Base-by-base conservation (phyloP, 2,797 vertebrate species). In the Peromyscus eremicus region DNA sequence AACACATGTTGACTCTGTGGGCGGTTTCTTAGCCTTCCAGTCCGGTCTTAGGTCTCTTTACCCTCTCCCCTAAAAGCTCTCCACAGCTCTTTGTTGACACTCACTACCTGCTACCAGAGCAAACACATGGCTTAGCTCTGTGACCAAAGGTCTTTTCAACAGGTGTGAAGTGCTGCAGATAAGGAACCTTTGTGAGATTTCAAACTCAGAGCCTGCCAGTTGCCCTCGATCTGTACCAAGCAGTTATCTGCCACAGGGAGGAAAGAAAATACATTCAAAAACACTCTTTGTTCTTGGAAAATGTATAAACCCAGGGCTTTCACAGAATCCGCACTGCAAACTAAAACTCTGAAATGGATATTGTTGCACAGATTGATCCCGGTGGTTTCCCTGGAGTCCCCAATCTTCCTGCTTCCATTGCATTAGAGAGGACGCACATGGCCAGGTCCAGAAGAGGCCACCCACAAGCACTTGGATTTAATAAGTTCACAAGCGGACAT, bases 111-210 rank as follows among this genome's bases (percentile, higher is more conserved):
- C n/a, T 88, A 11, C 62, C 49, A 0, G 79, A 93, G 89, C 82
- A 96, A 95, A 97, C 73, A 95, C 60, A 68, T 62, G 52, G 29
- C 85, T 57, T 68, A 76, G 46, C 79, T 64, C 87, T 73, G 52
- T 6, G 91, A 96, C 95, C 96, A 94, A 97, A 97, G 93, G 94
- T 96, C 95, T 90, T 90, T 66, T n/a, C 87, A 66, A 84, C 83
- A 97, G 92, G 95, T 89, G 95, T 95, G 93, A 98, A 93, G 80
- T 85, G 75, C 23, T 81, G 73, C 83, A 82, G 94, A 95, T 96
- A 97, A 97, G 73, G 34, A 29, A 49, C 52, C 49, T 79, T 37
- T 82, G 80, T 3, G 40, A 76, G 75, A 87, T 60, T 71, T 66
- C 86, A 73, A 87, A 68, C 34, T 49, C 12, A 32, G 5, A 49